Percentiles rank a stretch among this genome's conserved stretches.
phyloP scores from a whole-genome alignment of 2,888 invertebrate genomes.

The Nematopogon swammerdamellus region DNA sequence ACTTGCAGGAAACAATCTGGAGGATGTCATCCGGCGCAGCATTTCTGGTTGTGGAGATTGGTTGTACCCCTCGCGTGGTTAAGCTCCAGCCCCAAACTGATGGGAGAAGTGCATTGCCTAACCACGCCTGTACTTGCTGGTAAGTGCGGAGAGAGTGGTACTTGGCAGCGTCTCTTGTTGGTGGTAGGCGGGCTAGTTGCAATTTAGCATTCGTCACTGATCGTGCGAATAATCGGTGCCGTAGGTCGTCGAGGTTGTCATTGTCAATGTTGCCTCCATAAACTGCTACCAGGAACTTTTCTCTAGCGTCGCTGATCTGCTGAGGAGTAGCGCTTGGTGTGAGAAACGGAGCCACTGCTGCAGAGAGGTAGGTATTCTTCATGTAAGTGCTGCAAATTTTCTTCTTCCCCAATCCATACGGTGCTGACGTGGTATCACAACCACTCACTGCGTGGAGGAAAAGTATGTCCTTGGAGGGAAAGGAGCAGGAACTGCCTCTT shows the following conservation, averaged over 20 bases:
- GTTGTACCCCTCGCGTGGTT: background rate
- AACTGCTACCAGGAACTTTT: too few relatives aligned
- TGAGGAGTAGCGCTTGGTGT: too few relatives aligned
- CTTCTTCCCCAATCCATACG: too few relatives aligned
- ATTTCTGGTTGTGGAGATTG: background rate
- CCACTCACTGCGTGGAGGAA: too few relatives aligned
- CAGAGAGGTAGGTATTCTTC: too few relatives aligned
- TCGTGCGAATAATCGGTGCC: conserved; percentile 1
- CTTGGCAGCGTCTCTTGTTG: conserved; percentile 6
- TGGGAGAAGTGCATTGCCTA: conserved; percentile 6
- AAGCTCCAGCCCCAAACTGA: background rate
- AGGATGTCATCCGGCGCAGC: conserved; percentile 1
- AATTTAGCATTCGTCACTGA: too few relatives aligned
- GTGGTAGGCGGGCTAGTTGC: conserved; percentile 6
- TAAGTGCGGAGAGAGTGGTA: conserved; percentile 15
- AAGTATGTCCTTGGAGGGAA: too few relatives aligned
- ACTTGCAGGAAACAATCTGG: conserved; percentile 2
- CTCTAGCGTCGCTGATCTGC: too few relatives aligned
- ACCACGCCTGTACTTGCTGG: conserved; percentile 5
- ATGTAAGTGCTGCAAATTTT: too few relatives aligned
- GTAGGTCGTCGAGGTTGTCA: conserved; percentile 4
- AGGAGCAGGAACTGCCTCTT: conserved; percentile 4
- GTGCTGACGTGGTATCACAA: too few relatives aligned
- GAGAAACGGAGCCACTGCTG: too few relatives aligned
- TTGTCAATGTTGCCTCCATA: conserved; percentile 3